These are phyloP conservation scores for Tychaedon coryphoeus DNA, from an alignment of 2,113 vertebrate genomes.

Conservation along the genomic window DNA sequence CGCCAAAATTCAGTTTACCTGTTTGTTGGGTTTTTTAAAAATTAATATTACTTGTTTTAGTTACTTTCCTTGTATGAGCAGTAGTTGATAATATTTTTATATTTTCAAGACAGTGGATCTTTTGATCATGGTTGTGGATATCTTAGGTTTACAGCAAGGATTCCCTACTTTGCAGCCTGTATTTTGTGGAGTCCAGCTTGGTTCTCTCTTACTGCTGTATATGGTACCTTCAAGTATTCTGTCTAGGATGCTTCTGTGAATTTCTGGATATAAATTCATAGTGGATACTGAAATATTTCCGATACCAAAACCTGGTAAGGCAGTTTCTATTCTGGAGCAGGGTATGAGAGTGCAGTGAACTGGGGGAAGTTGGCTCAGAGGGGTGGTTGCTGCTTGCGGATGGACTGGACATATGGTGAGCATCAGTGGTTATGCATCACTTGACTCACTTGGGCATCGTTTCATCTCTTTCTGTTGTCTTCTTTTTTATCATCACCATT, in stretches of 20 bases:
- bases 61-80: background rate
- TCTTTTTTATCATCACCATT: background rate
- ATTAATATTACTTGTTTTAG: background rate
- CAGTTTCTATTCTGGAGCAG: background rate
- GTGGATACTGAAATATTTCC: background rate
- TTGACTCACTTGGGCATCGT: background rate
- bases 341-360: background rate
- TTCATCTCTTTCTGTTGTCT: background rate
- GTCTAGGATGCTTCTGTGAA: background rate
- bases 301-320: background rate
- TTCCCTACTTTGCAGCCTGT: background rate
- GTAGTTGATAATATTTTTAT: background rate
- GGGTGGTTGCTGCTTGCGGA: fast-evolving
- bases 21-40: background rate
- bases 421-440: background rate
- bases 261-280: background rate
- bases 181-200: background rate
- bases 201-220: background rate
- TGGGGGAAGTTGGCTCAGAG: background rate
- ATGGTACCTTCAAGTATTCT: background rate
- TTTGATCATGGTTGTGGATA: background rate
- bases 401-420: background rate
- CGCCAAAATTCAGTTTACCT: background rate
- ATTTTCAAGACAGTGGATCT: background rate
- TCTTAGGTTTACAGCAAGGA: background rate